Base-by-base conservation (phyloP, 2,797 vertebrate genomes). In the Lophius americanus region DNA sequence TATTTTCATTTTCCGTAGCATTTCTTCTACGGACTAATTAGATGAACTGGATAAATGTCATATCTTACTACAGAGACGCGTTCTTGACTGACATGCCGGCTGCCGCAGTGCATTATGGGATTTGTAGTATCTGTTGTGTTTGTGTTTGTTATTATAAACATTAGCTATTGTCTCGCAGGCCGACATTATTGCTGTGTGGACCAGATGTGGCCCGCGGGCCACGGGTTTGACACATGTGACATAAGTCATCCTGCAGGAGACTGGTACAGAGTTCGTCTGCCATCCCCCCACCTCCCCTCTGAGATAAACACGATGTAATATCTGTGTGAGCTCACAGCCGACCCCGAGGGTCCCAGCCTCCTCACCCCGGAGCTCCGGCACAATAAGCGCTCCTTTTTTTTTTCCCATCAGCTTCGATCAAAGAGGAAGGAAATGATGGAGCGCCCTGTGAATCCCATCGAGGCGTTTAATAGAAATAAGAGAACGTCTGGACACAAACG, bases 241-340 rank as follows among this genome's bases (percentile, higher is more conserved):
- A 23, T 23, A 23, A 23, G 88, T 68, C 51, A 0, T 78, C 65
- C 42, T 64, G 39, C 63, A 60, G 68, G 85, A 84, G 59, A 35
- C 47, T 60, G 53, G 79, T 49, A 66, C 78, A 60, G 61, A 60
- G 67, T 9, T 54, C 64, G 54, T 5, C 46, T 5, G 50, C 4
- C 23, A 23, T 23, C 23, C 23, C 23, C 23, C 23, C 23, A 23
- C 23, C 23, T 9, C 68, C 49, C 57, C 67, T 48, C 53, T 60
- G 5, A n/a, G 36, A 75, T 59, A 83, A 83, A 85, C 82, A 85
- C 73, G 86, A 87, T 88, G 74, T 83, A 75, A 87, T 79, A 82
- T 76, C 81, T 75, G 55, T 13, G 75, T 57, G 82, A 76, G 73
- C 51, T 39, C 4, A 49, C 67, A 49, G 69, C 58, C 78, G 70